These are phyloP conservation scores for Scaptodrosophila lebanonensis DNA, from an alignment of 1,140 invertebrate species.

Conservation along the genomic window DNA sequence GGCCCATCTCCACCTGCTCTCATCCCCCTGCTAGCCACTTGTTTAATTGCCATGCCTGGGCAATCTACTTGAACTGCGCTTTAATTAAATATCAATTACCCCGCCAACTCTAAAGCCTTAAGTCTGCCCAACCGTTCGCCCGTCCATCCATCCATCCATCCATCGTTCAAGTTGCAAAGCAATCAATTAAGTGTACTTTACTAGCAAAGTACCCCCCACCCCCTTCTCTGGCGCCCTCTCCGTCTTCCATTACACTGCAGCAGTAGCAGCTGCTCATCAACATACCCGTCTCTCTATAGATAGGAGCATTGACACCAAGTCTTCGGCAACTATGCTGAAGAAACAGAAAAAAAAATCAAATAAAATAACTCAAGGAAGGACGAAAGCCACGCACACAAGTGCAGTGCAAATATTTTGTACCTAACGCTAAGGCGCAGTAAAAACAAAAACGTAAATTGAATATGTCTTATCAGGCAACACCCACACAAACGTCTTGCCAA, in stretches of 20 bases:
- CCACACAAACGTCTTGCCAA: slow-evolving; percentile 9
- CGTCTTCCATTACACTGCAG: too few relatives aligned
- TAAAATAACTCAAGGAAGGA: slow-evolving; percentile 2
- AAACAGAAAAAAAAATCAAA: slow-evolving; percentile 29
- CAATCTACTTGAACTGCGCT: slow-evolving; percentile 56
- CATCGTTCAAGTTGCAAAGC: slow-evolving; percentile 47
- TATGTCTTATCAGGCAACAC: slow-evolving; percentile 32
- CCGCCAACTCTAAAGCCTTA: too few relatives aligned
- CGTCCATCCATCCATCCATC: too few relatives aligned
- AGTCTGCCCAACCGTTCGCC: too few relatives aligned
- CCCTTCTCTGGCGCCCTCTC: too few relatives aligned
- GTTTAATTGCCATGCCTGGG: slow-evolving; percentile 31
- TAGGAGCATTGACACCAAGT: too few relatives aligned
- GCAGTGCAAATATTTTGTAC: slow-evolving; percentile 62
- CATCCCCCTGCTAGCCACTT: background rate
- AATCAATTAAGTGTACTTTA: slow-evolving; percentile 67
- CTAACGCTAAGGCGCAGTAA: slow-evolving; percentile 36
- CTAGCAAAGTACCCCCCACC: slow-evolving; percentile 12
- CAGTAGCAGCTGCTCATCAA: too few relatives aligned
- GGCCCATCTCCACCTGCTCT: slow-evolving; percentile 1
- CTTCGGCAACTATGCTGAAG: too few relatives aligned
- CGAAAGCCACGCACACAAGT: slow-evolving; percentile 49
- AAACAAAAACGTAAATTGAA: slow-evolving; percentile 42
- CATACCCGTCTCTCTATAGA: too few relatives aligned
- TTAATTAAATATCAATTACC: slow-evolving; percentile 74